Evolutionary conservation across 92 coral and sea anemone genomes (phyloP).

Genomic region (Palythoa grandis): DNA sequence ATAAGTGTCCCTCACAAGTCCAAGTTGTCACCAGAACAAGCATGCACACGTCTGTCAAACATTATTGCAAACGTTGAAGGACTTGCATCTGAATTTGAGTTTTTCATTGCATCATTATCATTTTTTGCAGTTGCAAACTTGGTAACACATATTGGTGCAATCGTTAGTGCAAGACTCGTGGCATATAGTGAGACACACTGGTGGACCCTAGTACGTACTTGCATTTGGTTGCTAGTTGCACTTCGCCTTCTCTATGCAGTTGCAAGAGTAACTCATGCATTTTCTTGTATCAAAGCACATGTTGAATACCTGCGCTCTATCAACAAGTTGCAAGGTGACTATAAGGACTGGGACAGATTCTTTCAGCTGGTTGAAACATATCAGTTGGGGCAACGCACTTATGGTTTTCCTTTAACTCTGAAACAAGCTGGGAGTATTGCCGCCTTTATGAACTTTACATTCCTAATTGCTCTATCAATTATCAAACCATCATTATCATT

Average conservation of each 20-base stretch:
- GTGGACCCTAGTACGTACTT: constrained; percentile 91
- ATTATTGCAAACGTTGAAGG: constrained; percentile 71
- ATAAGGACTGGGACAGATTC: constrained; percentile 84
- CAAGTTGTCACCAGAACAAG: constrained; percentile 63
- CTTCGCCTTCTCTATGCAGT: constrained; percentile 86
- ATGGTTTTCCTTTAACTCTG: constrained; percentile 88
- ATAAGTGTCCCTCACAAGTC: constrained; percentile 63
- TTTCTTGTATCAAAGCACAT: constrained; percentile 78
- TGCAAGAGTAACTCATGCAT: constrained; percentile 70
- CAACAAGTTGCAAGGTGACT: constrained; percentile 71
- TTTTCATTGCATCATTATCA: constrained; percentile 74
- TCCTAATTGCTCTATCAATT: constrained; percentile 79
- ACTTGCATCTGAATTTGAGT: constrained; percentile 76
- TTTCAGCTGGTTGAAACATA: constrained; percentile 76
- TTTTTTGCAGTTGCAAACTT: constrained; percentile 88
- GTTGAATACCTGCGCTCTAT: constrained; percentile 74
- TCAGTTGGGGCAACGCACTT: constrained; percentile 76
- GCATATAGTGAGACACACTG: constrained; percentile 70
- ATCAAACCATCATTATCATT: constrained; percentile 58
- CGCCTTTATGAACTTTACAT: constrained; percentile 85
- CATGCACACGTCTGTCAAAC: constrained; percentile 69
- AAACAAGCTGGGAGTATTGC: constrained; percentile 87
- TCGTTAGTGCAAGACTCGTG: constrained; percentile 49
- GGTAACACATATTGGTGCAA: constrained; percentile 87
- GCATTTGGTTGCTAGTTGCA: constrained; percentile 83